phyloP scores from a whole-genome alignment of 1,140 invertebrate species.

The Drosophila auraria region DNA sequence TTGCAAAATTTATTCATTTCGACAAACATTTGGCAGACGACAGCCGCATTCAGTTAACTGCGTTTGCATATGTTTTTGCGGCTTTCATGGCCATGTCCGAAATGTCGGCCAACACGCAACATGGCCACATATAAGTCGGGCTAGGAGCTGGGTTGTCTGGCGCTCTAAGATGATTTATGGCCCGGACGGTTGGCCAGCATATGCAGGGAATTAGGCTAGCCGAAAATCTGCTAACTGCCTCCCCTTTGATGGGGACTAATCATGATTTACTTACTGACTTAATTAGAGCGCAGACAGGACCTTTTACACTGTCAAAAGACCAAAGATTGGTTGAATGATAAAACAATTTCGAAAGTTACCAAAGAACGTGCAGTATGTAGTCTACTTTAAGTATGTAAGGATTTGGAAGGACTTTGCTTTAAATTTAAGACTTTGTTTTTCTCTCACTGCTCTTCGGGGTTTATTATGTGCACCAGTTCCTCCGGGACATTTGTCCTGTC shows the following conservation, averaged over 20 bases:
- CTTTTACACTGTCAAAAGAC: constrained; percentile 13
- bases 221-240: constrained; percentile 31
- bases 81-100: constrained; percentile 44
- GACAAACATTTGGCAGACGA: constrained; percentile 66
- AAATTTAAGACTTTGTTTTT: not conserved
- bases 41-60: constrained; percentile 60
- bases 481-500: constrained; percentile 5
- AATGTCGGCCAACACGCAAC: constrained; percentile 46
- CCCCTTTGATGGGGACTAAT: constrained; percentile 41
- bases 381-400: not conserved
- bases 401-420: not conserved
- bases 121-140: constrained; percentile 41
- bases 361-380: not conserved
- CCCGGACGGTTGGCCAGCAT: constrained; percentile 20
- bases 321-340: not conserved
- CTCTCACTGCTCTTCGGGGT: not conserved
- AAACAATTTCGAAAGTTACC: not conserved
- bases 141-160: not conserved
- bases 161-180: constrained; percentile 39
- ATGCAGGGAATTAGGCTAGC: constrained; percentile 27
- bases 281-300: constrained; percentile 27
- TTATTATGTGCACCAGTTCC: constrained; percentile 14
- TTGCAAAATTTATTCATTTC: constrained; percentile 76
- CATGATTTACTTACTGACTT: constrained; percentile 46
- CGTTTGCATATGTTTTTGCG: constrained; percentile 59